Evolutionary conservation across 2,113 vertebrate species (phyloP).

Genomic region (Apus apus): DNA sequence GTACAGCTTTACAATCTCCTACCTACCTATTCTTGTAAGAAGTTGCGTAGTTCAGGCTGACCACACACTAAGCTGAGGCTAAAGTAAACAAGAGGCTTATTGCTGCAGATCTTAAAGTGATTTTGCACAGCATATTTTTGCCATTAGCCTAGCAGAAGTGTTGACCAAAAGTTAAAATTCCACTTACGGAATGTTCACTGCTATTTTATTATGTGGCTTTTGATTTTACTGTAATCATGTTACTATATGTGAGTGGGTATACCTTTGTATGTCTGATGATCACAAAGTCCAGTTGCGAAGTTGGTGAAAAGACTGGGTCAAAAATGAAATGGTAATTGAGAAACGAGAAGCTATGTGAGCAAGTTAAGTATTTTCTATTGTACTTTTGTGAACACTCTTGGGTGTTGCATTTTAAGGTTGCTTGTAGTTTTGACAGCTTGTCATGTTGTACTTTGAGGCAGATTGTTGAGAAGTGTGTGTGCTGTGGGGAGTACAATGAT

Average conservation of each 20-base stretch:
- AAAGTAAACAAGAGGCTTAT: not conserved
- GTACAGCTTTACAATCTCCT: not conserved
- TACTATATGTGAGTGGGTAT: not conserved
- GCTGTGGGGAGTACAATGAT: not conserved
- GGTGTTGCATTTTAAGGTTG: not conserved
- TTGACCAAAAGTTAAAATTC: slow-evolving; percentile 58
- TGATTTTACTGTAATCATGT: slow-evolving; percentile 40
- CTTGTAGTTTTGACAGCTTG: not conserved
- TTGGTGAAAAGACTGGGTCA: not conserved
- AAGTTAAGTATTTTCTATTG: not conserved
- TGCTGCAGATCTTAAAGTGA: not conserved
- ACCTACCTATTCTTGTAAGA: not conserved
- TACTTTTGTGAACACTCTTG: not conserved
- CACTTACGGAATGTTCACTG: slow-evolving; percentile 26
- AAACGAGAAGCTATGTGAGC: not conserved
- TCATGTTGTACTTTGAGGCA: not conserved
- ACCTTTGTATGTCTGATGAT: not conserved
- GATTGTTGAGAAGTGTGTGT: not conserved
- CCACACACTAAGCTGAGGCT: slow-evolving; percentile 31
- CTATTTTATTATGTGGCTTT: slow-evolving; percentile 28
- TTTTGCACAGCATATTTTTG: slow-evolving; percentile 58
- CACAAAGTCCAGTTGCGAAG: not conserved
- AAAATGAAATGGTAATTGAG: not conserved
- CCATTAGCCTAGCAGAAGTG: slow-evolving; percentile 40
- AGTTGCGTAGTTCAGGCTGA: slow-evolving; percentile 40